These are phyloP conservation scores for Limnothrissa miodon DNA, from an alignment of 2,113 vertebrate genomes.

Conservation along the genomic window DNA sequence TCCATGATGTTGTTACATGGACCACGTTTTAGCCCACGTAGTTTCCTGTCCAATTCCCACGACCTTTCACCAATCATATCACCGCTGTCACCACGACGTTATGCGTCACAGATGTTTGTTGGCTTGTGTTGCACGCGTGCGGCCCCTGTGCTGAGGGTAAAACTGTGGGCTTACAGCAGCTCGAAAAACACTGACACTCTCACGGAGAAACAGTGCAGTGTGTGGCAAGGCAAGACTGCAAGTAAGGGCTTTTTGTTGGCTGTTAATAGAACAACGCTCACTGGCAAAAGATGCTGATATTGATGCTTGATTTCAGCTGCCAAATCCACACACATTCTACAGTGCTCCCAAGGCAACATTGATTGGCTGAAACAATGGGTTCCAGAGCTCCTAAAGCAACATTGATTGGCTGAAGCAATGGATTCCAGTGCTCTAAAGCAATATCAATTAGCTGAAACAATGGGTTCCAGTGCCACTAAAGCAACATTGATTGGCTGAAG, in stretches of 20 bases:
- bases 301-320: neutral
- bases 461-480: neutral
- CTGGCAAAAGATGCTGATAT: neutral
- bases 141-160: neutral
- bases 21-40: neutral
- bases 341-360: neutral
- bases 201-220: neutral
- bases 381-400: neutral
- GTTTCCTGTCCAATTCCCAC: neutral
- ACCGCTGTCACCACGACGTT: neutral
- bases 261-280: neutral
- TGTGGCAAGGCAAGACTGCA: neutral
- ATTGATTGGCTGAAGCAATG: neutral
- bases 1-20: neutral
- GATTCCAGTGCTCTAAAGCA: neutral
- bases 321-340: neutral
- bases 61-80: neutral
- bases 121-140: neutral
- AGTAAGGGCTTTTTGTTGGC: neutral
- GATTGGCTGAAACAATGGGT: neutral
- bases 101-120: neutral
- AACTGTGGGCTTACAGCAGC: too few relatives aligned
- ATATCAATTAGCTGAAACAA: neutral
- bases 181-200: neutral
- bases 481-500: too few relatives aligned